Conservation (phyloP, 2,113 vertebrate genomes). For the Aleadryas rufinucha region DNA sequence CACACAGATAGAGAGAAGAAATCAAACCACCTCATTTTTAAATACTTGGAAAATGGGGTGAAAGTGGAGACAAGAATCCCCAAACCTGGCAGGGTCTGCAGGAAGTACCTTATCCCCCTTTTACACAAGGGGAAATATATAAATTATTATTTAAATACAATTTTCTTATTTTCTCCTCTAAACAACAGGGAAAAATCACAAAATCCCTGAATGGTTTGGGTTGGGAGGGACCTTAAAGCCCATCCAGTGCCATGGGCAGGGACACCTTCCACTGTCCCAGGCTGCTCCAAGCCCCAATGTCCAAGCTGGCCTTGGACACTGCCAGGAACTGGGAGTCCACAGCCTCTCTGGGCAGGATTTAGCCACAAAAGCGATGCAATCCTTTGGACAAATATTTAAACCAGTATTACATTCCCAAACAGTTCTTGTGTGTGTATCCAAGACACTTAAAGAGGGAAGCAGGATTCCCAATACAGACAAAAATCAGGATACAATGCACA, state of each 20-base stretch:
- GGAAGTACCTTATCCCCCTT: background rate
- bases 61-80: background rate
- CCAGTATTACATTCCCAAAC: background rate
- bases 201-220: background rate
- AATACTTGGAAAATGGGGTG: background rate
- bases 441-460: background rate
- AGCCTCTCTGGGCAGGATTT: background rate
- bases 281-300: background rate
- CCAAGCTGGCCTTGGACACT: background rate
- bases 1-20: background rate
- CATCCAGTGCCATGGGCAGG: background rate
- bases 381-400: background rate
- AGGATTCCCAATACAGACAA: background rate
- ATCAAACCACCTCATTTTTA: background rate
- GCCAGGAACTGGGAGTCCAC: background rate
- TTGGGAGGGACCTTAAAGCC: accelerated
- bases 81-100: background rate
- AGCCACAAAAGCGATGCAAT: background rate
- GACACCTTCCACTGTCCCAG: background rate
- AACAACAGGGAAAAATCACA: background rate
- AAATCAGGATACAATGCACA: background rate
- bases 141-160: background rate
- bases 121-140: background rate
- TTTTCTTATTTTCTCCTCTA: background rate
- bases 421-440: background rate